Percentiles rank a stretch among this genome's conserved stretches.
Conservation (phyloP, 2,113 vertebrate genomes). For the Ia io region DNA sequence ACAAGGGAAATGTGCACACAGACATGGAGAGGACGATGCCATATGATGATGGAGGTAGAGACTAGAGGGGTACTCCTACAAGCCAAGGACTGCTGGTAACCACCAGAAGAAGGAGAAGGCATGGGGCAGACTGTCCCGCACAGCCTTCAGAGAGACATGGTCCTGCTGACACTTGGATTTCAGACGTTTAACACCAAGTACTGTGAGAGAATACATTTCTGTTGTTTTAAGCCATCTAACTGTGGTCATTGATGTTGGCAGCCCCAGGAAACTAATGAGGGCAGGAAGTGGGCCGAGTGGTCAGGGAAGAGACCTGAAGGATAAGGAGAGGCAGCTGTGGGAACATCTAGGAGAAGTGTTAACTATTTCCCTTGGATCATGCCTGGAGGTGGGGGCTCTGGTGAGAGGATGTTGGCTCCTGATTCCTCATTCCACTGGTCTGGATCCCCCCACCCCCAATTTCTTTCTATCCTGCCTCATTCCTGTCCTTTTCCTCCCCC, state of each 20-base stretch:
- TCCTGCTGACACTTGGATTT: not conserved
- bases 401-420: not conserved
- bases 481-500: not conserved
- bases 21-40: not conserved
- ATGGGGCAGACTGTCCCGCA: no score
- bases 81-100: not conserved
- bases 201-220: not conserved
- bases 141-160: not conserved
- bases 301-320: not conserved
- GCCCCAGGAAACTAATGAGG: not conserved
- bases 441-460: not conserved
- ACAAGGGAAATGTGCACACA: fast-evolving
- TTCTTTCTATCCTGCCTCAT: not conserved
- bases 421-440: not conserved
- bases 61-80: not conserved
- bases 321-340: not conserved
- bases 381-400: not conserved
- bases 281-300: not conserved
- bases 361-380: not conserved
- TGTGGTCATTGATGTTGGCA: not conserved
- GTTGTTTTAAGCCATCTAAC: not conserved
- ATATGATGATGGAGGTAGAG: not conserved
- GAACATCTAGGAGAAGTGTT: not conserved
- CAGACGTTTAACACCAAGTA: not conserved
- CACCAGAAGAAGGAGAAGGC: not conserved